A percentile compares a stretch with the other conserved stretches of the same genome.
Conservation (phyloP, 2,888 invertebrate genomes). For the Eucera pruinosa region DNA sequence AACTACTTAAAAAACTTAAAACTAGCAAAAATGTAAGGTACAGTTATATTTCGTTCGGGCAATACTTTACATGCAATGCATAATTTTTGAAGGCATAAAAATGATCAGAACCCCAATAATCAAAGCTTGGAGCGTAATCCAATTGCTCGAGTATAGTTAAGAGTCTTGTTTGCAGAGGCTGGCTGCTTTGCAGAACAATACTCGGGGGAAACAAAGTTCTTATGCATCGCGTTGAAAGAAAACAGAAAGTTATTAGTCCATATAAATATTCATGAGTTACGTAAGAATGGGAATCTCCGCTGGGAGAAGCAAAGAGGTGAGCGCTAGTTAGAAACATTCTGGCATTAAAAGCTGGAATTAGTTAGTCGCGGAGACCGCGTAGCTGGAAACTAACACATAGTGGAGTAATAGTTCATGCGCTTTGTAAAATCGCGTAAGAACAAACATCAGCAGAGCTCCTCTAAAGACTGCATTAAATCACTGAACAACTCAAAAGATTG, state of each 20-base stretch:
- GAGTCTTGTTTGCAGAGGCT: constrained; percentile 28
- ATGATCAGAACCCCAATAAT: not conserved
- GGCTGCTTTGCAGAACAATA: constrained; percentile 32
- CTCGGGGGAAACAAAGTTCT: constrained; percentile 45
- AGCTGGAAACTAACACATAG: constrained; percentile 28
- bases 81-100: not conserved
- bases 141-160: not conserved
- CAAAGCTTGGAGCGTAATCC: constrained; percentile 7
- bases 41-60: not conserved
- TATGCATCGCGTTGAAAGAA: constrained; percentile 47
- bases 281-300: constrained; percentile 49
- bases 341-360: constrained; percentile 55
- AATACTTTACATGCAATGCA: not conserved
- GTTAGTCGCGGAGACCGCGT: constrained; percentile 30
- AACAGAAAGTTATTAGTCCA: constrained; percentile 54
- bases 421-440: constrained; percentile 51
- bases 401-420: constrained; percentile 32
- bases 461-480: constrained; percentile 44
- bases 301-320: constrained; percentile 9
- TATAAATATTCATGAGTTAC: constrained; percentile 51
- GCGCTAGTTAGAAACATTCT: constrained; percentile 53
- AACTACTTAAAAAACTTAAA: not conserved
- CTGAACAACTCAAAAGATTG: constrained; percentile 35
- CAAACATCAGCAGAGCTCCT: constrained; percentile 44
- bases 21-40: too few relatives aligned